Evolutionary conservation across 2,797 vertebrate species (phyloP).

Genomic region (Echiichthys vipera): DNA sequence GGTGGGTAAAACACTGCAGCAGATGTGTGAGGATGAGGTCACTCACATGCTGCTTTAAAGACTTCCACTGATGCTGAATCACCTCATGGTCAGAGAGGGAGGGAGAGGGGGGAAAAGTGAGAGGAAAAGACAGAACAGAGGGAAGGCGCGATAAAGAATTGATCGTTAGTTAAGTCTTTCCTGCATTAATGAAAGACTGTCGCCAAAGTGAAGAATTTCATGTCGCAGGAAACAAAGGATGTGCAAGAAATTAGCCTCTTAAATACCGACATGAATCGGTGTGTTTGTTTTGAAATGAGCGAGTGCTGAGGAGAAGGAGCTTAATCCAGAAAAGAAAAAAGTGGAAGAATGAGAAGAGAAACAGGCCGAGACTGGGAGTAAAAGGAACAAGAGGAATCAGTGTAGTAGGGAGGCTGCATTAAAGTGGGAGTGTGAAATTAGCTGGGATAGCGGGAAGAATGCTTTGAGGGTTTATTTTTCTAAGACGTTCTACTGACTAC

Average conservation of each 20-base stretch:
- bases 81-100: conserved; percentile 50
- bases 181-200: neutral
- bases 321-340: conserved; percentile 9
- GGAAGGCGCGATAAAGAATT: neutral
- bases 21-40: conserved; percentile 74
- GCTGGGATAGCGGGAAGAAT: conserved; percentile 54
- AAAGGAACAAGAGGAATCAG: conserved; percentile 20
- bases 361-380: neutral
- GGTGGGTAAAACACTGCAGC: conserved; percentile 49
- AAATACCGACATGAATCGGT: neutral
- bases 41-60: conserved; percentile 62
- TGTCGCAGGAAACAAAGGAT: conserved; percentile 6
- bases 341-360: conserved; percentile 8
- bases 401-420: conserved; percentile 2
- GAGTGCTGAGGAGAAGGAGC: neutral
- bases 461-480: conserved; percentile 73
- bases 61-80: conserved; percentile 54
- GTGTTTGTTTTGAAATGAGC: neutral
- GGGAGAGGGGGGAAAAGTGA: neutral
- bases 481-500: conserved; percentile 73
- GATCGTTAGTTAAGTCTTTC: conserved; percentile 8
- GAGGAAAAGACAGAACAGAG: conserved; percentile 9
- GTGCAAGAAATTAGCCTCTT: neutral
- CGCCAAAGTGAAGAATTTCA: conserved; percentile 1
- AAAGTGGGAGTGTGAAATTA: conserved; percentile 61